Conservation (phyloP, 1,140 invertebrate genomes). For the Ptiloglossa arizonensis region DNA sequence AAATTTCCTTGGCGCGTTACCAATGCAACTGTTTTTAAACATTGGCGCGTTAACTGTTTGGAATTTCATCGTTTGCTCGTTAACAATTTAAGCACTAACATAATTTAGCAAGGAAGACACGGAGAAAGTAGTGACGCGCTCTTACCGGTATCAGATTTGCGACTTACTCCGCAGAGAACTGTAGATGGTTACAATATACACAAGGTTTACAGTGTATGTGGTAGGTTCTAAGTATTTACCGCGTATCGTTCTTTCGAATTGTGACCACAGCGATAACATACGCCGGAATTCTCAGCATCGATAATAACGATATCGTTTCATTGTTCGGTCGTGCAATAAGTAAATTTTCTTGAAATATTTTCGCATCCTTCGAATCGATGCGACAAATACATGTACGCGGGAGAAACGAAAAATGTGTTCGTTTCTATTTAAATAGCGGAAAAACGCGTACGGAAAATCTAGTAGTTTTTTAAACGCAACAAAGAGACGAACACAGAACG, state of each 20-base stretch:
- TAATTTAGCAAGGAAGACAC: neutral
- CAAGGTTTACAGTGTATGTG: too few relatives aligned
- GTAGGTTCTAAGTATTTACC: too few relatives aligned
- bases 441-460: neutral
- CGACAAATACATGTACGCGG: too few relatives aligned
- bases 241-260: constrained; percentile 28
- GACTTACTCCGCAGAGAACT: neutral
- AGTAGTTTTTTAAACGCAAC: neutral
- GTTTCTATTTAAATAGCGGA: neutral
- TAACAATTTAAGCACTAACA: neutral
- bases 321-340: neutral
- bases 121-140: neutral
- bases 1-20: too few relatives aligned
- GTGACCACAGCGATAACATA: constrained; percentile 34
- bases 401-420: neutral
- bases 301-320: constrained; percentile 17
- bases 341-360: neutral
- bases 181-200: neutral
- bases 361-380: neutral
- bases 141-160: constrained; percentile 15
- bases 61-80: neutral
- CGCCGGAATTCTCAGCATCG: constrained; percentile 27
- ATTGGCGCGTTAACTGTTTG: neutral
- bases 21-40: neutral
- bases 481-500: neutral